Conservation (phyloP, 2,797 vertebrate species). For the Xenops minutus region DNA sequence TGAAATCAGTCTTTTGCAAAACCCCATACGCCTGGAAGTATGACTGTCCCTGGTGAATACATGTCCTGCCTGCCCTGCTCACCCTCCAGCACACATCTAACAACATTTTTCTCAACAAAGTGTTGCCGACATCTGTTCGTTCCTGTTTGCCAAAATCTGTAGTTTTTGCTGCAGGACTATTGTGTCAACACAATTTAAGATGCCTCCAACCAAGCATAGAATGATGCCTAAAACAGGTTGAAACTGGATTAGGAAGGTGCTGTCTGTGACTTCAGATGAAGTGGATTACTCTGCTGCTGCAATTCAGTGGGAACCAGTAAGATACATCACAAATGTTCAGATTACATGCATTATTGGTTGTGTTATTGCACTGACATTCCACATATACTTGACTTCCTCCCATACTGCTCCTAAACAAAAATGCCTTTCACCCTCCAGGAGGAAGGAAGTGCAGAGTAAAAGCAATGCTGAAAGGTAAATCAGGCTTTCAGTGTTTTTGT, state of each 20-base stretch:
- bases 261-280: neutral
- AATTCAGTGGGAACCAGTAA: neutral
- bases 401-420: neutral
- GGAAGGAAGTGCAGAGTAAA: neutral
- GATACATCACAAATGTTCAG: neutral
- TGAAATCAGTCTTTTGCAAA: slow-evolving; percentile 40
- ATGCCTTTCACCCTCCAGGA: neutral
- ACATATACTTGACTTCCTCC: neutral
- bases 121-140: neutral
- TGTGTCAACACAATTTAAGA: neutral
- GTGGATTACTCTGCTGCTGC: neutral
- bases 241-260: neutral
- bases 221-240: neutral
- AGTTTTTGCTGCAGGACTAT: neutral
- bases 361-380: neutral
- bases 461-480: neutral
- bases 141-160: neutral
- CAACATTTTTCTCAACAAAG: neutral
- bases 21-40: neutral
- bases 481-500: neutral
- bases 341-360: neutral
- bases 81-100: neutral
- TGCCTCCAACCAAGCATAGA: neutral
- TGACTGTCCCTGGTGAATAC: neutral
- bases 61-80: neutral